Percentiles rank a stretch among this genome's conserved stretches.
These are phyloP conservation scores for Cyphomyrus plagiostoma DNA, from an alignment of 2,113 vertebrate species.

Conservation along the genomic window DNA sequence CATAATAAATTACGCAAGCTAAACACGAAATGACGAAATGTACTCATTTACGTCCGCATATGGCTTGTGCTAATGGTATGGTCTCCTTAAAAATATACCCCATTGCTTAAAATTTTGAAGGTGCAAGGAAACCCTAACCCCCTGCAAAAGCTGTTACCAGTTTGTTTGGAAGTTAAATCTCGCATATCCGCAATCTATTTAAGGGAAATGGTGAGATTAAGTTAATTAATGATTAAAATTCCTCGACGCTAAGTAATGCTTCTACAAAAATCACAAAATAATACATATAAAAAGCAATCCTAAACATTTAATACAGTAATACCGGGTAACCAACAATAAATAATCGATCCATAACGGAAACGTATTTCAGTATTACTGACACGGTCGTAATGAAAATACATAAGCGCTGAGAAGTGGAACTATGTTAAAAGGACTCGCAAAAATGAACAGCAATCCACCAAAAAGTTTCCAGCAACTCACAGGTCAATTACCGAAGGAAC, in stretches of 20 bases:
- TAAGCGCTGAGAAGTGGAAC: slow-evolving; percentile 47
- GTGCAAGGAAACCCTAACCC: neutral
- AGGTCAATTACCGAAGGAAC: slow-evolving; percentile 58
- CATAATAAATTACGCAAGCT: neutral
- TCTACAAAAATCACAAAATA: slow-evolving; percentile 31
- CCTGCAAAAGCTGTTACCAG: neutral
- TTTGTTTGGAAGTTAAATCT: slow-evolving; percentile 22
- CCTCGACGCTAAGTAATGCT: slow-evolving; percentile 33
- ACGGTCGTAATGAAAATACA: slow-evolving; percentile 35
- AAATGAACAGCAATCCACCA: slow-evolving; percentile 54
- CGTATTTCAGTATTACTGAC: slow-evolving; percentile 17
- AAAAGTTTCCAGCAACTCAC: slow-evolving; percentile 71
- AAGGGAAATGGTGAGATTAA: slow-evolving; percentile 23
- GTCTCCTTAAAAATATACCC: neutral
- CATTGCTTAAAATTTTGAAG: slow-evolving; percentile 35
- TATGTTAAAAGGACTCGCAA: slow-evolving; percentile 42
- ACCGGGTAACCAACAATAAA: slow-evolving; percentile 26
- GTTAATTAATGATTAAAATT: slow-evolving; percentile 46
- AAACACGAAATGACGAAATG: neutral
- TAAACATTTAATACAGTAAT: neutral
- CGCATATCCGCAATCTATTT: slow-evolving; percentile 18
- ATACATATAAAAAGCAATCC: slow-evolving; percentile 28
- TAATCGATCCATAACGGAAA: slow-evolving; percentile 22
- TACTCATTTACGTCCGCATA: slow-evolving; percentile 6
- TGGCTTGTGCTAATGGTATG: slow-evolving; percentile 9